Evolutionary conservation across 30 jellyfish, hydroid and myxozoan species (phyloP), one percentile per base, ranked within the genome.

Genomic region (Sanderia malayensis): DNA sequence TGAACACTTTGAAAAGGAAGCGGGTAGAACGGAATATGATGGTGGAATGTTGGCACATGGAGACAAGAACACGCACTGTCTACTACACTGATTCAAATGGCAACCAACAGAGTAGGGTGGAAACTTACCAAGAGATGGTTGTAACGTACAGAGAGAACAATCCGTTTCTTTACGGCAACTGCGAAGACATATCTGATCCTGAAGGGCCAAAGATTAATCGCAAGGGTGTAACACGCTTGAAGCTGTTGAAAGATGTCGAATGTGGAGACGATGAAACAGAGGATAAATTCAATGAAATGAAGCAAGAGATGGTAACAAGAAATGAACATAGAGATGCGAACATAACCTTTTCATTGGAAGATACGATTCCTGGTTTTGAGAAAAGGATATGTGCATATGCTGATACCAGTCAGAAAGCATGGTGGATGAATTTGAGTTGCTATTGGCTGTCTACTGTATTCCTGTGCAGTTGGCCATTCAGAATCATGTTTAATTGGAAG

Each of bases 1-100:
- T 84, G 0, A 31, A 66, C 63, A 1, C 24, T 17, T 24, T 84
- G 44, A 34, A 44, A 32, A 19, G 64, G 47, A 37, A 44, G 6
- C 57, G 30, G 22, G 73, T 79, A 18, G 17, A 15, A n/a, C 25
- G 67, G 29, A 19, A 7, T 1, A 49, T 65, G 82, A 15, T 64
- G 62, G 66, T 73, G 27, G 65, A 29, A 4, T 83, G 95, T 69
- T 83, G 58, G 32, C 95, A 83, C 59, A n/a, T 31, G 80, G 95
- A 83, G 46, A 71, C 87, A 25, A 32, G 87, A 8, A 62, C 79
- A 1, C 41, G 86, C 46, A 49, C 66, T 0, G 93, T 81, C 2
- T 20, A 31, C 33, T 68, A 69, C 73, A 81, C 86, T 0, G 93
- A 81, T 49, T 71, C 86, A 4, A 34, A 67, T 49, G 92, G 92